Conservation (phyloP, 2,113 vertebrate species). For the Chlamydotis undulata region DNA sequence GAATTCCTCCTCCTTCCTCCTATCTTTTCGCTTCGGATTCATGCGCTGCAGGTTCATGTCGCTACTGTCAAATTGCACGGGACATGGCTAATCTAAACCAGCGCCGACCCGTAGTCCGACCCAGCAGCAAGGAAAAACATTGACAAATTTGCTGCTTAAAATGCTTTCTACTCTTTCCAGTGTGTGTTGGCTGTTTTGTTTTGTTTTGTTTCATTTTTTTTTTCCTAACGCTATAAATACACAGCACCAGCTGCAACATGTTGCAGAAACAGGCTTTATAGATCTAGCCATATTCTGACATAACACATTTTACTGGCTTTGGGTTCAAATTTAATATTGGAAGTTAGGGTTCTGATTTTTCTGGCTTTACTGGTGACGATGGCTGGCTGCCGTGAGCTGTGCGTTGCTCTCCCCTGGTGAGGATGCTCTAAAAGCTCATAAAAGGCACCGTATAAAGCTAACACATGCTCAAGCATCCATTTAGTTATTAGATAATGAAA, state of each 20-base stretch:
- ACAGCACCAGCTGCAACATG: constrained; percentile 81
- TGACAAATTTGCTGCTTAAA: constrained; percentile 46
- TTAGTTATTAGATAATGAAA: neutral
- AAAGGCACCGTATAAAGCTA: constrained; percentile 53
- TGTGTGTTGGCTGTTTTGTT: constrained; percentile 15
- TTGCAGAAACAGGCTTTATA: constrained; percentile 76
- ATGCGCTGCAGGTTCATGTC: constrained; percentile 60
- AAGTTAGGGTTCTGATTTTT: constrained; percentile 13
- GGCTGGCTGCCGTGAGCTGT: constrained; percentile 14
- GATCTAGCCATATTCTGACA: constrained; percentile 84
- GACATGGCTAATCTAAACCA: constrained; percentile 76
- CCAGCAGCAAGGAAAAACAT: neutral
- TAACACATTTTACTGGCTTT: constrained; percentile 79
- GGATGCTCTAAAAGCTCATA: constrained; percentile 36
- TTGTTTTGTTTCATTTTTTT: neutral
- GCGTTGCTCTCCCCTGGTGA: neutral
- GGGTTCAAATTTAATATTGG: constrained; percentile 77
- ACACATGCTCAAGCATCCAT: constrained; percentile 42
- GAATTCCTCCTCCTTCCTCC: constrained; percentile 72
- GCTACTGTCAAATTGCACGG: constrained; percentile 74
- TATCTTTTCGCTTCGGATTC: constrained; percentile 56
- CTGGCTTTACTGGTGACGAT: neutral
- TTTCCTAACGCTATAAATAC: constrained; percentile 50
- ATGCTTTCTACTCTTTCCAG: constrained; percentile 48
- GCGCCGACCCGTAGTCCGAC: neutral